Percentiles rank a stretch among this genome's conserved stretches.
These are phyloP conservation scores for Cylloceria caligata DNA, from an alignment of 2,888 invertebrate species.

Conservation along the genomic window DNA sequence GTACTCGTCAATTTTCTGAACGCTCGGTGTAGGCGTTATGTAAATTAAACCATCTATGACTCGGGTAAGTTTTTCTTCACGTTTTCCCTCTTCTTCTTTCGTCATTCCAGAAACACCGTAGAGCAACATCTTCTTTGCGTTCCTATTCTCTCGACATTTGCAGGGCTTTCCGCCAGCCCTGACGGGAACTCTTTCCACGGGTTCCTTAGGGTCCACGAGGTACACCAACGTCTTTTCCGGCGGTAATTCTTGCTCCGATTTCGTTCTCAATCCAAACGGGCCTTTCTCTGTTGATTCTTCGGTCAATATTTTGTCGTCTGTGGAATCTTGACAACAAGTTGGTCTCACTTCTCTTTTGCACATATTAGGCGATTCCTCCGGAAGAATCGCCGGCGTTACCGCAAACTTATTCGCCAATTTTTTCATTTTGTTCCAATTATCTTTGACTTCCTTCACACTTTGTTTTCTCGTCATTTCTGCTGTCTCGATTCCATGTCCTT, in stretches of 20 bases:
- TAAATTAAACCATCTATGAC: constrained; percentile 77
- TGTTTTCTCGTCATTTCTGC: constrained; percentile 32
- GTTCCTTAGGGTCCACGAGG: constrained; percentile 72
- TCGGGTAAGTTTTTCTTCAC: constrained; percentile 50
- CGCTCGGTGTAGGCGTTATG: constrained; percentile 77
- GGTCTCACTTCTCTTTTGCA: constrained; percentile 46
- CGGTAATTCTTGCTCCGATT: constrained; percentile 75
- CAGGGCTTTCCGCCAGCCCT: constrained; percentile 77
- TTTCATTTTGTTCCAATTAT: constrained; percentile 76
- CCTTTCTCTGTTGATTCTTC: constrained; percentile 47
- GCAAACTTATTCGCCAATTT: constrained; percentile 43
- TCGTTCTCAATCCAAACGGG: constrained; percentile 74
- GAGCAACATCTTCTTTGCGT: constrained; percentile 73
- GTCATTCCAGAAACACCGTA: constrained; percentile 74
- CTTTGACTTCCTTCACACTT: constrained; percentile 64
- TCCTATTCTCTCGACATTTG: constrained; percentile 78
- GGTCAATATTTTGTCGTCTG: not conserved
- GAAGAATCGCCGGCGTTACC: constrained; percentile 71
- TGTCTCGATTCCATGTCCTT: constrained; percentile 28
- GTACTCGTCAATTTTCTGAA: constrained; percentile 78
- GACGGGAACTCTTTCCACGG: constrained; percentile 72
- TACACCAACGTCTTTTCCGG: constrained; percentile 75
- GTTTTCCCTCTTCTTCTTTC: constrained; percentile 46
- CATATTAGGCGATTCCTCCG: constrained; percentile 53
- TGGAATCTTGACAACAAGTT: not conserved